These are phyloP conservation scores for Phortica variegata DNA, from an alignment of 1,140 invertebrate genomes.

Conservation along the genomic window DNA sequence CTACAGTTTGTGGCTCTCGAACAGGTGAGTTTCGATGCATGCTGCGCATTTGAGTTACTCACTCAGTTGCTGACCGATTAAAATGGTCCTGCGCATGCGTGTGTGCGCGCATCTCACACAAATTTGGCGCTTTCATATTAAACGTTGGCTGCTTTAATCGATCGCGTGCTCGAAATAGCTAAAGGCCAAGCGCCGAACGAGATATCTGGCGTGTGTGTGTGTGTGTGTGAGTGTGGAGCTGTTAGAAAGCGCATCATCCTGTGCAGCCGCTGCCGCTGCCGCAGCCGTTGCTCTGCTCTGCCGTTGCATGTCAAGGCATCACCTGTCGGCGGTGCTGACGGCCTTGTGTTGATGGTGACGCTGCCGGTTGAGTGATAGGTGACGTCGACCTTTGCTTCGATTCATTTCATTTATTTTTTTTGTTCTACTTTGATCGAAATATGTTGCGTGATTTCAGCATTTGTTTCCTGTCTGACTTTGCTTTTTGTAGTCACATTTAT, in stretches of 20 bases:
- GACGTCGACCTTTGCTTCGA: conserved; percentile 3
- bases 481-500: too few relatives aligned
- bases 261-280: conserved; percentile 5
- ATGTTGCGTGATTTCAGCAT: conserved; percentile 53
- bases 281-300: conserved; percentile 21
- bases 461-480: conserved; percentile 39
- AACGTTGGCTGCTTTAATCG: conserved; percentile 33
- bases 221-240: too few relatives aligned
- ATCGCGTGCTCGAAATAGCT: conserved; percentile 35
- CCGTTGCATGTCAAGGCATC: conserved; percentile 31
- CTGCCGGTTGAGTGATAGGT: not conserved
- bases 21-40: conserved; percentile 43
- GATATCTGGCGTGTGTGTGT: conserved; percentile 12
- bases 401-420: conserved; percentile 15
- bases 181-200: not conserved
- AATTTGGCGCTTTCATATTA: conserved; percentile 27
- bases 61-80: too few relatives aligned
- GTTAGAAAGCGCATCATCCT: conserved; percentile 5
- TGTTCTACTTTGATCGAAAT: conserved; percentile 7
- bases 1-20: conserved; percentile 46
- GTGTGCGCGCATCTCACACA: conserved; percentile 37
- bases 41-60: conserved; percentile 41
- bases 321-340: conserved; percentile 36
- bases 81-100: conserved; percentile 14
- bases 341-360: conserved; percentile 10